A percentile compares a stretch with the other conserved stretches of the same genome.
phyloP scores from a whole-genome alignment of 2,113 vertebrate species.

The Pristiophorus japonicus region DNA sequence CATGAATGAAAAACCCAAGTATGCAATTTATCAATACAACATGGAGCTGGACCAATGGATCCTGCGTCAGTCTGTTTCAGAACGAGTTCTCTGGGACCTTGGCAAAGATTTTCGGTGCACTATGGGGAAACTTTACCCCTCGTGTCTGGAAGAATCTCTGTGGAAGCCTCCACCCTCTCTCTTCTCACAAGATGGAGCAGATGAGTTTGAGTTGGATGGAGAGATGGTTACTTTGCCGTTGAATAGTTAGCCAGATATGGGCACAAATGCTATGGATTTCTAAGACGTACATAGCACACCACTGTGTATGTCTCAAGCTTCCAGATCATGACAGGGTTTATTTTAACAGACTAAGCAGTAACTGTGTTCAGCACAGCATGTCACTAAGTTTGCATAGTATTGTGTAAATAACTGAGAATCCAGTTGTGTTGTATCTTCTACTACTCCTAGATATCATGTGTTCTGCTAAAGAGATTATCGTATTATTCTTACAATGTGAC shows the following conservation, averaged over 20 bases:
- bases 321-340: slow-evolving; percentile 34
- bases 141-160: slow-evolving; percentile 89
- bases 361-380: slow-evolving; percentile 55
- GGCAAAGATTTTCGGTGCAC: slow-evolving; percentile 90
- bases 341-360: slow-evolving; percentile 47
- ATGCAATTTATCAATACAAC: slow-evolving; percentile 90
- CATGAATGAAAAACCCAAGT: slow-evolving; percentile 87
- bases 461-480: slow-evolving; percentile 52
- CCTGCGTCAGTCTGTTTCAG: slow-evolving; percentile 82
- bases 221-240: slow-evolving; percentile 76
- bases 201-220: slow-evolving; percentile 87
- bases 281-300: slow-evolving; percentile 8
- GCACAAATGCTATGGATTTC: slow-evolving; percentile 27
- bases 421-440: slow-evolving; percentile 48
- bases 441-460: slow-evolving; percentile 50
- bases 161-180: slow-evolving; percentile 96
- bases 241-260: slow-evolving; percentile 23
- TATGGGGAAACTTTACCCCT: slow-evolving; percentile 94
- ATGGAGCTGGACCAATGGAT: slow-evolving; percentile 84
- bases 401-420: slow-evolving; percentile 47
- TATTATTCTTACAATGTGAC: slow-evolving; percentile 62
- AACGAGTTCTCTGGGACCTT: slow-evolving; percentile 89
- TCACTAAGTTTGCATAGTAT: slow-evolving; percentile 47
- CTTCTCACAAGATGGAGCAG: slow-evolving; percentile 82
- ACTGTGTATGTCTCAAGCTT: neutral